Evolutionary conservation across 2,797 vertebrate genomes (phyloP).

Genomic region (Lepus townsendii): DNA sequence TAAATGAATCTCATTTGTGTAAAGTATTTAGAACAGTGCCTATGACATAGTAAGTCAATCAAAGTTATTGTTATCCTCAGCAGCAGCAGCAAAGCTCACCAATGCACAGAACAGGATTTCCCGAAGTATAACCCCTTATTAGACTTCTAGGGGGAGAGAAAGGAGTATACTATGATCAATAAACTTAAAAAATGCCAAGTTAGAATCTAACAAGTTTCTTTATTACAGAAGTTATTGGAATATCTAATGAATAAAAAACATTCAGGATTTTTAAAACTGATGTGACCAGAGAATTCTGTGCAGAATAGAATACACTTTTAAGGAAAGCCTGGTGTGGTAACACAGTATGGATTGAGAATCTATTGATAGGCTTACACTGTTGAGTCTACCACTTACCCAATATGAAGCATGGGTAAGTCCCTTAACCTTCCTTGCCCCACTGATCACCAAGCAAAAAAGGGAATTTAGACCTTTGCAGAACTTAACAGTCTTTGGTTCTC

Average conservation of each 20-base stretch:
- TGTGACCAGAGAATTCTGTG: neutral
- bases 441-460: neutral
- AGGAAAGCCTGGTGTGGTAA: neutral
- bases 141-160: neutral
- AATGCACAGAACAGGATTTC: neutral
- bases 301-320: neutral
- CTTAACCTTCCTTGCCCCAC: neutral
- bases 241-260: constrained; percentile 28
- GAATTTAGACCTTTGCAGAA: neutral
- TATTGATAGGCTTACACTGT: neutral
- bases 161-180: neutral
- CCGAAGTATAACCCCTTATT: neutral
- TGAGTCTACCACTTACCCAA: neutral
- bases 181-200: constrained; percentile 16
- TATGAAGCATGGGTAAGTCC: neutral
- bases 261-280: constrained; percentile 1
- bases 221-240: constrained; percentile 12
- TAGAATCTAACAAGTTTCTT: constrained; percentile 44
- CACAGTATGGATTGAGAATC: neutral
- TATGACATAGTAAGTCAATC: neutral
- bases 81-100: neutral
- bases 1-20: neutral
- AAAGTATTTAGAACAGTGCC: neutral
- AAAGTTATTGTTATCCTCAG: neutral
- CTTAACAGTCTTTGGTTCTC: neutral